Percentiles rank a stretch among this genome's conserved stretches.
Conservation (phyloP, 1,140 invertebrate genomes). For the Neodiprion fabricii region DNA sequence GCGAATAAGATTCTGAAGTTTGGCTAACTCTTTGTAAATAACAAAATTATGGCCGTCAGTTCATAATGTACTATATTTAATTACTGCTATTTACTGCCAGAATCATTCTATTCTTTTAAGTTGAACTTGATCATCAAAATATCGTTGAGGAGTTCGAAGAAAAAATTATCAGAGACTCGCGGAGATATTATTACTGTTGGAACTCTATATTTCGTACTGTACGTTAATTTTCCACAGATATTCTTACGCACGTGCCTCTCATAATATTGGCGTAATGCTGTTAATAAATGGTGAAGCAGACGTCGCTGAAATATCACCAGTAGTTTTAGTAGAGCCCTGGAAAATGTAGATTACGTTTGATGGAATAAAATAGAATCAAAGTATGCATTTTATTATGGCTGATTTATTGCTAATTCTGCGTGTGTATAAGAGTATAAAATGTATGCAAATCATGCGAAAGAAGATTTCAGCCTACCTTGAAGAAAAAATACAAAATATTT, state of each 20-base stretch:
- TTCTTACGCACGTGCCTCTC: not conserved
- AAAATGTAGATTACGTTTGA: not conserved
- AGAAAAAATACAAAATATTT: not conserved
- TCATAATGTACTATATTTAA: not conserved
- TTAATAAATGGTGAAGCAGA: not conserved
- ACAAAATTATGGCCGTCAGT: not conserved
- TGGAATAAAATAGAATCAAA: not conserved
- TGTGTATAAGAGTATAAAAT: not conserved
- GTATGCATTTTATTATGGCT: not conserved
- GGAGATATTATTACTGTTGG: not conserved
- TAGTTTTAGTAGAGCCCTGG: not conserved
- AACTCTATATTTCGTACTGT: not conserved
- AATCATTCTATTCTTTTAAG: not conserved
- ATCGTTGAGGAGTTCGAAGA: not conserved
- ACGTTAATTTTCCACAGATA: not conserved
- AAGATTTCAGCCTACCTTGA: not conserved
- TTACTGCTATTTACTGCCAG: not conserved
- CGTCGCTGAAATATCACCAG: not conserved
- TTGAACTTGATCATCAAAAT: not conserved
- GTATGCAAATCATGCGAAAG: not conserved
- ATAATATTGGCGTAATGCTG: not conserved
- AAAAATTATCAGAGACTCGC: not conserved
- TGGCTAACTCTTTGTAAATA: not conserved
- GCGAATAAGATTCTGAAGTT: too few relatives aligned
- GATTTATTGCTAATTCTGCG: not conserved